These are phyloP conservation scores for Centropyge bicolor DNA, from an alignment of 2,797 vertebrate genomes.

Conservation along the genomic window DNA sequence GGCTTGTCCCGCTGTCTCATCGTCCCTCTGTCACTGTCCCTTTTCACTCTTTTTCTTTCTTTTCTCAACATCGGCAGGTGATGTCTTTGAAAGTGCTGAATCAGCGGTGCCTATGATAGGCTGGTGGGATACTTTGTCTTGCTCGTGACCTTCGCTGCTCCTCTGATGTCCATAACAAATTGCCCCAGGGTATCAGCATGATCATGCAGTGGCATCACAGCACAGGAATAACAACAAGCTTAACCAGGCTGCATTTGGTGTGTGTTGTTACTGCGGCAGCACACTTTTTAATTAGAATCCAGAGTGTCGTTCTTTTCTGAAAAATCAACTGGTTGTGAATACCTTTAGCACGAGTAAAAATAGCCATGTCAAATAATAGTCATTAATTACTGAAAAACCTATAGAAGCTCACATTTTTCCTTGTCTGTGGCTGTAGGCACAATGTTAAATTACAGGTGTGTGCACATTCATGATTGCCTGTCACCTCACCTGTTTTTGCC, in stretches of 20 bases:
- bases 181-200: constrained; percentile 70
- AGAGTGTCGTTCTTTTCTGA: constrained; percentile 22
- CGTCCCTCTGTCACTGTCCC: constrained; percentile 3
- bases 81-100: constrained; percentile 67
- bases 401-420: not conserved
- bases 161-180: constrained; percentile 80
- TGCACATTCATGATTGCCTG: constrained; percentile 32
- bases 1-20: constrained; percentile 6
- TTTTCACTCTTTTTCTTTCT: constrained; percentile 22
- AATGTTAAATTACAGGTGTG: constrained; percentile 53
- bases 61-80: constrained; percentile 42
- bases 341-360: constrained; percentile 19
- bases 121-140: constrained; percentile 69
- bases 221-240: constrained; percentile 60
- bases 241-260: constrained; percentile 10
- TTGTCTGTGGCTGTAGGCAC: constrained; percentile 29
- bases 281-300: constrained; percentile 50
- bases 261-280: constrained; percentile 13
- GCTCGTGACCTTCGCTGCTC: constrained; percentile 73
- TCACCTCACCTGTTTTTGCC: constrained; percentile 27
- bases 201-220: constrained; percentile 67
- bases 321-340: constrained; percentile 34
- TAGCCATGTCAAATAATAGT: constrained; percentile 24
- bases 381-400: constrained; percentile 35
- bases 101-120: constrained; percentile 68